phyloP scores from a whole-genome alignment of 2,113 vertebrate species.

The Ciconia stormi region DNA sequence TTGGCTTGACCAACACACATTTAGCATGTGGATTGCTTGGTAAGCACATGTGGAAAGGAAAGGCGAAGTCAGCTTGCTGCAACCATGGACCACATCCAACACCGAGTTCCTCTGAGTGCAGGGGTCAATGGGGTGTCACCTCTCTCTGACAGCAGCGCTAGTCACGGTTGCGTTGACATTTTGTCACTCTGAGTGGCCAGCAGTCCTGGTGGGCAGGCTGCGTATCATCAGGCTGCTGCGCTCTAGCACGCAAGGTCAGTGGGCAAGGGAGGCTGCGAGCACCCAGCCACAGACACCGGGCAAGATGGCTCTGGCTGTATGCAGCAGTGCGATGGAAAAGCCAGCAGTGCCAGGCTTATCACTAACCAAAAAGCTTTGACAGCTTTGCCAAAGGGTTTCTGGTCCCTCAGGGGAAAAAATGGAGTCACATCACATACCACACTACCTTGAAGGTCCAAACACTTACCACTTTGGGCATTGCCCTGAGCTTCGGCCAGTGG shows the following conservation, averaged over 20 bases:
- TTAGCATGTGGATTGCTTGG: fast-evolving
- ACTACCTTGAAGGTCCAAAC: background rate
- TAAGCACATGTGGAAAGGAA: background rate
- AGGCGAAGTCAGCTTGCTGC: background rate
- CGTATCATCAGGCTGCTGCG: fast-evolving
- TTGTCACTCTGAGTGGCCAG: background rate
- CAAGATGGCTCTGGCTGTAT: background rate
- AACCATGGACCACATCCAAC: no score
- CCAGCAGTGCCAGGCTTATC: background rate
- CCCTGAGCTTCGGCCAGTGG: no score
- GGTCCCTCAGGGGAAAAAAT: no score
- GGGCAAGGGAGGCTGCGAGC: no score
- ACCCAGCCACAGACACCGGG: fast-evolving
- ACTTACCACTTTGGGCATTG: background rate
- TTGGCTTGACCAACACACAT: background rate
- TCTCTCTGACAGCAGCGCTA: background rate
- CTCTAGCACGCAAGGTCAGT: fast-evolving
- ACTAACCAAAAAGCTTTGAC: background rate
- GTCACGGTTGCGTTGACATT: background rate
- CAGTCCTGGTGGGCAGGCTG: background rate
- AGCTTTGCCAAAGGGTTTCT: background rate
- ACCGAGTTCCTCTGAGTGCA: background rate
- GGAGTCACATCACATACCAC: background rate
- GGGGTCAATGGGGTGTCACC: background rate
- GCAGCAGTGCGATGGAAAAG: background rate